phyloP scores from a whole-genome alignment of 2,113 vertebrate genomes.

The Oriolus oriolus region DNA sequence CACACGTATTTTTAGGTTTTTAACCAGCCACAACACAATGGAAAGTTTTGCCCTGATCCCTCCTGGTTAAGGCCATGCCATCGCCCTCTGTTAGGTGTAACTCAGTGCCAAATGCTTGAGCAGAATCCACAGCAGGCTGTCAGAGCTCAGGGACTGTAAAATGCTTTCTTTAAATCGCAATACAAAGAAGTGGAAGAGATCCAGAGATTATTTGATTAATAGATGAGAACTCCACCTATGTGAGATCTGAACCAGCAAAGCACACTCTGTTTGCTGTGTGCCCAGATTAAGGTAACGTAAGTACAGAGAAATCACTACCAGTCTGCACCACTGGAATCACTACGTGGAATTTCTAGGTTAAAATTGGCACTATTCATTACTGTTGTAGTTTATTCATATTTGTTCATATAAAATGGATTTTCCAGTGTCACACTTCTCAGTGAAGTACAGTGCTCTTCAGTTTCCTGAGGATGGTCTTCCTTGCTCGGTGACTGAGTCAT shows the following conservation, averaged over 20 bases:
- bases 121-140: background rate
- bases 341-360: background rate
- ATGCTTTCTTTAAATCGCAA: background rate
- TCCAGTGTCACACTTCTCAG: background rate
- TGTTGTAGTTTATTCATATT: background rate
- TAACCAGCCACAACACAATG: background rate
- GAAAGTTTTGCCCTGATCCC: background rate
- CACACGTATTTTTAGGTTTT: background rate
- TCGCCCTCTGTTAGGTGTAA: background rate
- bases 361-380: background rate
- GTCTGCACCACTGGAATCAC: background rate
- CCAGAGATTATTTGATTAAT: background rate
- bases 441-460: background rate
- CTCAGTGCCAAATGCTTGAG: background rate
- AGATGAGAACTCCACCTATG: background rate
- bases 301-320: background rate
- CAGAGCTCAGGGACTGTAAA: background rate
- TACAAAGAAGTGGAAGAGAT: background rate
- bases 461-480: background rate
- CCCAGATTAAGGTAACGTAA: background rate
- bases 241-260: background rate
- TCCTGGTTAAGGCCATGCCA: background rate
- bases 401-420: background rate
- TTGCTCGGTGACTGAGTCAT: background rate
- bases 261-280: background rate